These are phyloP conservation scores for Sebastes glaucus DNA, from an alignment of 2,797 vertebrate species.

Conservation along the genomic window DNA sequence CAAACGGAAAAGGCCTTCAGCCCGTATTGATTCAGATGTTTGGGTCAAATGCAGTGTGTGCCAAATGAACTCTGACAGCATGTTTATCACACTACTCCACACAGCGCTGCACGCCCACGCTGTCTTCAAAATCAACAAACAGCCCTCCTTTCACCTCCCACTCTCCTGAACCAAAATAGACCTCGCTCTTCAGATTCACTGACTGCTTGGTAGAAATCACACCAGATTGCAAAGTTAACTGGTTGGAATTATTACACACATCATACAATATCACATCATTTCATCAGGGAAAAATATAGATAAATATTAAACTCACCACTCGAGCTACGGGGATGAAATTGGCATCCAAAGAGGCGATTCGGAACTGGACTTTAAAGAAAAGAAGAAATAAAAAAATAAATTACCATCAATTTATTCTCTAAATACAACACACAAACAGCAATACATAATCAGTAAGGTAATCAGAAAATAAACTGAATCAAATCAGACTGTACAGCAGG, in stretches of 20 bases:
- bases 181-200: slow-evolving; percentile 43
- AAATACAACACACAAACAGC: not conserved
- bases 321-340: slow-evolving; percentile 69
- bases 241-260: not conserved
- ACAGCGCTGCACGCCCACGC: slow-evolving; percentile 70
- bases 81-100: slow-evolving; percentile 74
- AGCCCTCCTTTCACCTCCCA: slow-evolving; percentile 67
- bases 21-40: slow-evolving; percentile 75
- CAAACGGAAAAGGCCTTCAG: slow-evolving; percentile 44
- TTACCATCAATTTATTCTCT: not conserved
- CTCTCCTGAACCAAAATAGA: slow-evolving; percentile 75
- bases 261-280: not conserved
- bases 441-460: not conserved
- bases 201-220: slow-evolving; percentile 41
- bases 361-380: slow-evolving; percentile 79
- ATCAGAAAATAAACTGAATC: not conserved
- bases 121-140: slow-evolving; percentile 71
- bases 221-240: slow-evolving; percentile 31
- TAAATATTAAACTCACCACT: slow-evolving; percentile 66
- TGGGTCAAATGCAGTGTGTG: slow-evolving; percentile 68
- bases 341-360: slow-evolving; percentile 81
- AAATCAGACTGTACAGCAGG: not conserved
- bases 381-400: not conserved
- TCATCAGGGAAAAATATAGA: not conserved
- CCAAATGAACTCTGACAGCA: slow-evolving; percentile 78